A percentile compares a stretch with the other conserved stretches of the same genome.
phyloP scores from a whole-genome alignment of 2,888 invertebrate species.

The Salpingus planirostris region DNA sequence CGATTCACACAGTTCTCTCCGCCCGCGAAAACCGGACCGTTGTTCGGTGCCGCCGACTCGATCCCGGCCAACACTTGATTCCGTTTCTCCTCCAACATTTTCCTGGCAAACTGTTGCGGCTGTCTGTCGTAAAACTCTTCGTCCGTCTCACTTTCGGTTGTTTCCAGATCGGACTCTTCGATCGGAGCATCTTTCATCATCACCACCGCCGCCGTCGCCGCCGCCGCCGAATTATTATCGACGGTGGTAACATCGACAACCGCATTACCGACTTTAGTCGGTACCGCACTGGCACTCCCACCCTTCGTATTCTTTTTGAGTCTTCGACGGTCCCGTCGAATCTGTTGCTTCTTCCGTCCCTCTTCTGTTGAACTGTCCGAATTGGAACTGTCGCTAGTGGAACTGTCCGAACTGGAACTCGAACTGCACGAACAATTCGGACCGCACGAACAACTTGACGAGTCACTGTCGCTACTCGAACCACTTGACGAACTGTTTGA shows the following conservation, averaged over 20 bases:
- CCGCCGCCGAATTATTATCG: conserved; percentile 32
- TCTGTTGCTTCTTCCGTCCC: conserved; percentile 40
- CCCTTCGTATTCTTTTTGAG: conserved; percentile 7
- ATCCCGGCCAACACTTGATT: conserved; percentile 59
- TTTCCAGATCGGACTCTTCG: conserved; percentile 76
- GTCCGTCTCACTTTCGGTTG: conserved; percentile 76
- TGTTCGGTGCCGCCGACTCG: conserved; percentile 42
- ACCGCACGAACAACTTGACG: conserved; percentile 71
- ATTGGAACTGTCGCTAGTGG: conserved; percentile 44
- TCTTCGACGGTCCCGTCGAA: conserved; percentile 38
- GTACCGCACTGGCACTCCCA: conserved; percentile 39
- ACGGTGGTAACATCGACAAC: conserved; percentile 47
- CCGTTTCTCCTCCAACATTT: conserved; percentile 65
- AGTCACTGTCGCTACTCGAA: conserved; percentile 67
- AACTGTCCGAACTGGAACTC: conserved; percentile 51
- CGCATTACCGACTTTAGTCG: conserved; percentile 42
- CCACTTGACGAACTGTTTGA: conserved; percentile 60
- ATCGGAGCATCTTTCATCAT: conserved; percentile 49
- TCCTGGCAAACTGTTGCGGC: conserved; percentile 65
- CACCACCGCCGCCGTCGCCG: too few relatives aligned
- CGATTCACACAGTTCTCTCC: not conserved
- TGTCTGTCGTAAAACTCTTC: conserved; percentile 83
- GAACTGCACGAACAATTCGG: conserved; percentile 77
- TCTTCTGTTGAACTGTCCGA: conserved; percentile 55
- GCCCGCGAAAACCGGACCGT: not conserved